Percentiles rank a stretch among this genome's conserved stretches.
phyloP scores from a whole-genome alignment of 2,113 vertebrate species.

The Gallinago media region DNA sequence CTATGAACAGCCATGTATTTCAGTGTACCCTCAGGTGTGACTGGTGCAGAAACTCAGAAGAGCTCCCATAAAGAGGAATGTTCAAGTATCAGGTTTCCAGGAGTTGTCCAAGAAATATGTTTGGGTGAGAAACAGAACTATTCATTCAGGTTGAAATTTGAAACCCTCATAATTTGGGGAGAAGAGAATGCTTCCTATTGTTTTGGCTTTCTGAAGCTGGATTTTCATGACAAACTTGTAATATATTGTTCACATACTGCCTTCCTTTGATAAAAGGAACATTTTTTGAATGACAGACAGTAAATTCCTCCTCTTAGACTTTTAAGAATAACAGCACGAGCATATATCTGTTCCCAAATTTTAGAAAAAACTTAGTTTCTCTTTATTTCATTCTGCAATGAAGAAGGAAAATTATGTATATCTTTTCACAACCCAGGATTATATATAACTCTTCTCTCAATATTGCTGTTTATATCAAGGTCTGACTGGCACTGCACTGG shows the following conservation, averaged over 20 bases:
- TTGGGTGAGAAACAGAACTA: constrained; percentile 26
- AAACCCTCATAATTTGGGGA: background rate
- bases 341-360: background rate
- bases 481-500: background rate
- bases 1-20: background rate
- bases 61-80: background rate
- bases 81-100: constrained; percentile 34
- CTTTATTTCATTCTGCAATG: background rate
- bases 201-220: background rate
- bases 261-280: background rate
- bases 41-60: background rate
- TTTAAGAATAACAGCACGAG: background rate
- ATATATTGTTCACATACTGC: background rate
- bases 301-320: background rate
- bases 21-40: background rate
- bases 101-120: constrained; percentile 15
- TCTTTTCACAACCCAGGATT: background rate
- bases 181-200: constrained; percentile 33
- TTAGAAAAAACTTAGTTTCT: background rate
- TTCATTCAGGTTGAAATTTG: constrained; percentile 35
- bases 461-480: background rate
- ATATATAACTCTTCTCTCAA: background rate
- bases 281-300: constrained; percentile 13
- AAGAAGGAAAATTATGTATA: background rate
- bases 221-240: background rate